Percentiles rank a stretch among this genome's conserved stretches.
These are phyloP conservation scores for Drosophila affinis DNA, from an alignment of 2,888 invertebrate species.

Conservation along the genomic window DNA sequence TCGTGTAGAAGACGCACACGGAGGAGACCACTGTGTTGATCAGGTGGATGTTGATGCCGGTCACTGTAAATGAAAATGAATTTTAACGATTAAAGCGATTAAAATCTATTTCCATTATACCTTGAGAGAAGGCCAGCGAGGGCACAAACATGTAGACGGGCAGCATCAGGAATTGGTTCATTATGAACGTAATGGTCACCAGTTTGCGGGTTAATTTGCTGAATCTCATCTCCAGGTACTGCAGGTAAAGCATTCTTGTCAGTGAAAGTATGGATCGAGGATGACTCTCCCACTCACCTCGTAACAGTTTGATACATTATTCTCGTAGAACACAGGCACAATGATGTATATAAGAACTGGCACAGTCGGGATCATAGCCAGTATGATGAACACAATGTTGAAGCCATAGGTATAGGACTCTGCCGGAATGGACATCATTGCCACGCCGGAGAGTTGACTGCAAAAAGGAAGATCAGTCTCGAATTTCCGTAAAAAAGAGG, in stretches of 20 bases:
- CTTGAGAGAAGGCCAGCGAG: constrained; percentile 82
- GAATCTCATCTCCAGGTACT: constrained; percentile 83
- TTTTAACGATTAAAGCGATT: constrained; percentile 12
- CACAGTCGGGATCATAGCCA: constrained; percentile 83
- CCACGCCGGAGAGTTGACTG: constrained; percentile 85
- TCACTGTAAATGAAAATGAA: constrained; percentile 83
- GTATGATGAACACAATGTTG: constrained; percentile 82
- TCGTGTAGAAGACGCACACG: constrained; percentile 86
- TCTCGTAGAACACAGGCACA: constrained; percentile 85
- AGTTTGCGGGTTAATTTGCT: constrained; percentile 79
- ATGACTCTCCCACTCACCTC: constrained; percentile 78
- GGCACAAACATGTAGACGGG: constrained; percentile 82
- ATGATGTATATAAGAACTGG: constrained; percentile 82
- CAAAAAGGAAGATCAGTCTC: constrained; percentile 22
- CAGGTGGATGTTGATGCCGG: constrained; percentile 85
- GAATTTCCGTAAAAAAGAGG: constrained; percentile 4
- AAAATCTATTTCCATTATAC: constrained; percentile 60
- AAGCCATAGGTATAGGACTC: constrained; percentile 85
- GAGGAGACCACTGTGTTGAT: constrained; percentile 85
- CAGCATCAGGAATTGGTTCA: constrained; percentile 77
- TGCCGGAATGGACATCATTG: constrained; percentile 85
- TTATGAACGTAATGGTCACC: constrained; percentile 79
- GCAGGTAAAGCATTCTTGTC: not conserved
- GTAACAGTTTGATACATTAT: constrained; percentile 85
- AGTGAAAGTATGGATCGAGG: not conserved